Evolutionary conservation across 2,113 vertebrate genomes (phyloP).

Genomic region (Rhinogobius similis): DNA sequence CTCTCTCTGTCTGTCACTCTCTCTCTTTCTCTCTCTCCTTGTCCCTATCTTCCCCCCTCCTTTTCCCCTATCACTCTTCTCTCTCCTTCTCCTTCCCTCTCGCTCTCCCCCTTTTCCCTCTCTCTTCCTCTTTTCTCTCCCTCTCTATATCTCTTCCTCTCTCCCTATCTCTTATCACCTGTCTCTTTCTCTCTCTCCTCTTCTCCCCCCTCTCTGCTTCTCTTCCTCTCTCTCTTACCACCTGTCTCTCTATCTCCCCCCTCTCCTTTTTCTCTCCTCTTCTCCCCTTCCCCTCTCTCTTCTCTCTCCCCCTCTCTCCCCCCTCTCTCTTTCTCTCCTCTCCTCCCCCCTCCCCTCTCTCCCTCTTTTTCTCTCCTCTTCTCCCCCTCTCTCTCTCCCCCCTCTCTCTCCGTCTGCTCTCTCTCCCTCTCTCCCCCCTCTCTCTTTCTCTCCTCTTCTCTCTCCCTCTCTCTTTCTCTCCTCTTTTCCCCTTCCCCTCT

Average conservation of each 20-base stretch:
- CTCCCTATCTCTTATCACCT: neutral
- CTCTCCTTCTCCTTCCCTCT: slow-evolving; percentile 12
- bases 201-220: too few species aligned
- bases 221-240: too few species aligned
- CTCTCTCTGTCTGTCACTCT: neutral
- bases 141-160: slow-evolving; percentile 13
- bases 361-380: slow-evolving; percentile 13
- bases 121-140: neutral
- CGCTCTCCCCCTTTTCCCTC: slow-evolving; percentile 5
- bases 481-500: neutral
- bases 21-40: slow-evolving; percentile 18
- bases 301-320: slow-evolving; percentile 8
- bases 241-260: slow-evolving; percentile 21
- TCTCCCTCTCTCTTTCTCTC: too few species aligned
- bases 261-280: slow-evolving; percentile 8
- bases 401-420: neutral
- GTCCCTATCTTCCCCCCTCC: slow-evolving; percentile 12
- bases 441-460: too few species aligned
- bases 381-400: neutral
- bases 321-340: slow-evolving; percentile 11
- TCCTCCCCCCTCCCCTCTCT: slow-evolving; percentile 11
- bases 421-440: neutral
- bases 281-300: too few species aligned
- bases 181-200: slow-evolving; percentile 11
- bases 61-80: slow-evolving; percentile 10